phyloP scores from a whole-genome alignment of 2,113 vertebrate species.

The Otolemur garnettii region DNA sequence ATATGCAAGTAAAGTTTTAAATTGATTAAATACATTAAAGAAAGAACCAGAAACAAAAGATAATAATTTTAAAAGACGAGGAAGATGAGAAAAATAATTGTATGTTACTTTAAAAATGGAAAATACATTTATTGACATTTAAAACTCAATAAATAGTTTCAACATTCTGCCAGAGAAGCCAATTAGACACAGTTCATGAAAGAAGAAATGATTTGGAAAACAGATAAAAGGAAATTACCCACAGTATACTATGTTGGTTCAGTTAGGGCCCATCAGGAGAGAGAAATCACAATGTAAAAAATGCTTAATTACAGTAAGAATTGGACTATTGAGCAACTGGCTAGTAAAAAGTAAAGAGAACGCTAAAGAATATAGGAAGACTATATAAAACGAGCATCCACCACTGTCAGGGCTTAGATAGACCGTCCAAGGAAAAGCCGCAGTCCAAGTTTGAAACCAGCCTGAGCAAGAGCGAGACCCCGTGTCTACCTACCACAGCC shows the following conservation, averaged over 20 bases:
- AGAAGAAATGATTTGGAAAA: slow-evolving; percentile 52
- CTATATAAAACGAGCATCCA: neutral
- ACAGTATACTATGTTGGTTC: neutral
- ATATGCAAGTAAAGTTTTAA: neutral
- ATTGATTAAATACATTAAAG: neutral
- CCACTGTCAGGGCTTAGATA: neutral
- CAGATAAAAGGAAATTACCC: neutral
- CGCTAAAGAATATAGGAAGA: neutral
- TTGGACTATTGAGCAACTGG: neutral
- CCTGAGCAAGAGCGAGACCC: too few species aligned
- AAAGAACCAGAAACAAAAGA: neutral
- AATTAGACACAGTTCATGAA: neutral
- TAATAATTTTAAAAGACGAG: neutral
- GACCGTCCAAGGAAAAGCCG: neutral
- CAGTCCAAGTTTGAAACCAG: too few species aligned
- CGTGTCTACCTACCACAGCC: neutral
- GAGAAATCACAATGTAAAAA: neutral
- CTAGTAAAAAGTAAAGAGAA: neutral
- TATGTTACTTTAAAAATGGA: neutral
- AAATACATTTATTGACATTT: neutral
- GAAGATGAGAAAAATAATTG: neutral
- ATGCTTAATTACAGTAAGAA: neutral
- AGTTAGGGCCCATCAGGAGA: neutral
- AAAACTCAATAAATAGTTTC: slow-evolving; percentile 28
- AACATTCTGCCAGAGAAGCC: slow-evolving; percentile 12